Conservation (phyloP, 1,140 invertebrate species). For the Campoletis sonorensis region DNA sequence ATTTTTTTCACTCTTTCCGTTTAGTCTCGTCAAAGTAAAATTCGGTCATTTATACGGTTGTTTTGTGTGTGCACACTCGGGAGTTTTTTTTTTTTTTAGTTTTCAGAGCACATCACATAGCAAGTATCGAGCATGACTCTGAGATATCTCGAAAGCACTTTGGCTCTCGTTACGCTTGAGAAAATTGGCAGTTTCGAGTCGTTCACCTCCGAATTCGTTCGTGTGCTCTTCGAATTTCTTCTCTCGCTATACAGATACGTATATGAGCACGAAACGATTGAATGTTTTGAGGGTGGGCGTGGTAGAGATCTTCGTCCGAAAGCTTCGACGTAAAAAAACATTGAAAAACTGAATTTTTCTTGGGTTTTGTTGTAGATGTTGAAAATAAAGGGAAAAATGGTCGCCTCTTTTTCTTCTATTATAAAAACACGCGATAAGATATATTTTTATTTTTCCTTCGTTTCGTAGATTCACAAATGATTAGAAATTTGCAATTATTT, state of each 20-base stretch:
- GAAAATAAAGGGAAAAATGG: neutral
- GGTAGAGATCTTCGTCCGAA: neutral
- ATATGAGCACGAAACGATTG: slow-evolving; percentile 57
- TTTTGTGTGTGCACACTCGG: neutral
- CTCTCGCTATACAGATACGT: neutral
- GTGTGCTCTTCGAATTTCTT: slow-evolving; percentile 38
- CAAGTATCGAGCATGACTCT: slow-evolving; percentile 8
- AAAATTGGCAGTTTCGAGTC: slow-evolving; percentile 36
- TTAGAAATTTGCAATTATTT: neutral
- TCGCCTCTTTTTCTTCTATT: no score
- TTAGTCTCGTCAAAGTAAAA: neutral
- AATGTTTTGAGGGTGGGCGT: slow-evolving; percentile 32
- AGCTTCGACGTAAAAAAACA: neutral
- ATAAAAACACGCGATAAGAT: no score
- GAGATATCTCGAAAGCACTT: slow-evolving; percentile 16
- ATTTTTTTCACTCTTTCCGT: neutral
- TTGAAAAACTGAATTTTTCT: neutral
- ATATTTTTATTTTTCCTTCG: no score
- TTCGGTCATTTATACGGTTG: neutral
- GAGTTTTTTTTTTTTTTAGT: neutral
- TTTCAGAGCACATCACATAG: neutral
- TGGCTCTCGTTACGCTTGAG: slow-evolving; percentile 38
- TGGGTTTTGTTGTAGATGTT: slow-evolving; percentile 37
- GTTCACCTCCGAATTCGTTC: slow-evolving; percentile 25
- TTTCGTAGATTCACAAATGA: neutral